Conservation (phyloP, 2,888 invertebrate species). For the Platycnemis pennipes region DNA sequence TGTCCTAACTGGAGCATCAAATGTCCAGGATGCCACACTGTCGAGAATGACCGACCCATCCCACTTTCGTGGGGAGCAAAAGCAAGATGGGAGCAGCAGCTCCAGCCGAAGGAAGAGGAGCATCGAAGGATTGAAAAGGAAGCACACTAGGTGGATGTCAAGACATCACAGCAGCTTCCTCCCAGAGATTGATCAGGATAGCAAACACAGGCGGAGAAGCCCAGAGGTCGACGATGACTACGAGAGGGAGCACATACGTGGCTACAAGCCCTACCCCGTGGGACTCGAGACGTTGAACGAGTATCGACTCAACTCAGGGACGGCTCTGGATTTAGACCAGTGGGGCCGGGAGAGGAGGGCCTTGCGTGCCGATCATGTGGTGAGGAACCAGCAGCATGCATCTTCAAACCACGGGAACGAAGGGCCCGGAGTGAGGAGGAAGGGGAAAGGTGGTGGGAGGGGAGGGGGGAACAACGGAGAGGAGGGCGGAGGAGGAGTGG, state of each 20-base stretch:
- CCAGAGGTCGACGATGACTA: not conserved
- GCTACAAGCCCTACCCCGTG: slow-evolving; percentile 29
- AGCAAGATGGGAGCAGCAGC: not conserved
- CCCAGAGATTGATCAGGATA: not conserved
- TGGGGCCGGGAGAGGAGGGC: slow-evolving; percentile 56
- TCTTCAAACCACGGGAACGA: slow-evolving; percentile 49
- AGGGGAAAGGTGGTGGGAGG: slow-evolving; percentile 31
- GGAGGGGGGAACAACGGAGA: slow-evolving; percentile 22
- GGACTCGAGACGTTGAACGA: slow-evolving; percentile 47
- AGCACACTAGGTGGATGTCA: slow-evolving; percentile 19
- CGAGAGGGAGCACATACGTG: slow-evolving; percentile 10
- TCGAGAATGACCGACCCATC: not conserved
- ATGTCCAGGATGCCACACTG: slow-evolving; percentile 43
- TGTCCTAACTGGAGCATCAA: slow-evolving; percentile 6
- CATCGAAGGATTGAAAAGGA: slow-evolving; percentile 30
- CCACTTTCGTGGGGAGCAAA: not conserved
- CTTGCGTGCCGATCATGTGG: slow-evolving; percentile 33
- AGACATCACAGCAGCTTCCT: not conserved
- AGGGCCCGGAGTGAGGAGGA: slow-evolving; percentile 56
- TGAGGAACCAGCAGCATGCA: slow-evolving; percentile 50
- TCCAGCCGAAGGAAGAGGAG: slow-evolving; percentile 49
- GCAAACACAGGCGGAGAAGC: not conserved
- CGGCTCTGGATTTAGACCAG: slow-evolving; percentile 46
- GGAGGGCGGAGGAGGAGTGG: not conserved
- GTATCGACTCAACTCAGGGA: slow-evolving; percentile 33